Evolutionary conservation across 1,140 invertebrate genomes (phyloP).

Genomic region (Semibalanus balanoides): DNA sequence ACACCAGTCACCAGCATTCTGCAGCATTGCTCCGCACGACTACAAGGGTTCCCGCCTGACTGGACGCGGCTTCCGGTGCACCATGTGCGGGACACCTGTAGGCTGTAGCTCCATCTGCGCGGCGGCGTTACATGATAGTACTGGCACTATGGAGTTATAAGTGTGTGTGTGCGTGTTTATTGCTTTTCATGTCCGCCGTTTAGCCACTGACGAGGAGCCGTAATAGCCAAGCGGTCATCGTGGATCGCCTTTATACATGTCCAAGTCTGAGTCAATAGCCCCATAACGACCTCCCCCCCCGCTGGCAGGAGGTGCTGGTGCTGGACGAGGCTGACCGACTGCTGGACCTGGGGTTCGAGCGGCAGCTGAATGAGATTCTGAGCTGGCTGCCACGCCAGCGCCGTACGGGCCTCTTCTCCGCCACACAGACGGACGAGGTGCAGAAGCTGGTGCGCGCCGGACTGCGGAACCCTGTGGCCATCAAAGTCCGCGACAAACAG

Average conservation of each 20-base stretch:
- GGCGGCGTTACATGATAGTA: no score
- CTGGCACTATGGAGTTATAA: no score
- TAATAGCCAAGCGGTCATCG: background rate
- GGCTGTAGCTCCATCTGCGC: no score
- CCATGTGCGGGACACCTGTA: slow-evolving; percentile 13
- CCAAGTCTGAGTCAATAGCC: no score
- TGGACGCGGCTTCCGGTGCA: slow-evolving; percentile 10
- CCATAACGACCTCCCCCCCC: no score
- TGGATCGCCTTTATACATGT: slow-evolving; percentile 21
- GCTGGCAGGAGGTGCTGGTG: slow-evolving; percentile 65
- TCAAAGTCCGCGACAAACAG: slow-evolving; percentile 74
- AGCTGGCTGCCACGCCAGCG: slow-evolving; percentile 81
- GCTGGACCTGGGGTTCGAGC: slow-evolving; percentile 80
- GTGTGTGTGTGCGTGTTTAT: no score
- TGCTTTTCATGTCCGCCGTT: no score
- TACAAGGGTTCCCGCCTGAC: no score
- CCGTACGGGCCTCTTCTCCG: slow-evolving; percentile 92
- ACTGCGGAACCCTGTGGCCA: slow-evolving; percentile 79
- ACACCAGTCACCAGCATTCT: no score
- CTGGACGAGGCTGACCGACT: slow-evolving; percentile 95
- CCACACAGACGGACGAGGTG: slow-evolving; percentile 93
- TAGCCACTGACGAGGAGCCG: slow-evolving; percentile 24
- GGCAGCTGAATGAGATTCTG: slow-evolving; percentile 76
- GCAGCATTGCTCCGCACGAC: no score
- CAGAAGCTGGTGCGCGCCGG: slow-evolving; percentile 83